A percentile compares a stretch with the other conserved stretches of the same genome.
phyloP scores from a whole-genome alignment of 2,113 vertebrate genomes.

The Bos indicus region DNA sequence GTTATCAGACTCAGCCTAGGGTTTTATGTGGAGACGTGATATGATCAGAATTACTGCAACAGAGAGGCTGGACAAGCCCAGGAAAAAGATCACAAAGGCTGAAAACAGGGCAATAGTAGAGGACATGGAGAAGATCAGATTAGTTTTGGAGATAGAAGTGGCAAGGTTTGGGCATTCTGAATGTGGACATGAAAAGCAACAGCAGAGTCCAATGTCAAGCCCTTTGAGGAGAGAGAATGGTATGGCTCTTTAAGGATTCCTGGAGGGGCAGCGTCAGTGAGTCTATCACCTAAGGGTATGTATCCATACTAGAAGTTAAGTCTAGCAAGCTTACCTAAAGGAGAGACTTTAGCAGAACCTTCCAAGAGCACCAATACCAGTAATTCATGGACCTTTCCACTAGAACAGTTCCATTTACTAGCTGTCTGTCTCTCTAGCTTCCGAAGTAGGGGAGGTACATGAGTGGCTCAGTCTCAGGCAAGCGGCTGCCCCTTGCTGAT shows the following conservation, averaged over 20 bases:
- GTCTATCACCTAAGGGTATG: not conserved
- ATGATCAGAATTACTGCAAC: not conserved
- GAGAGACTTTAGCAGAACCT: not conserved
- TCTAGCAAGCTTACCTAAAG: not conserved
- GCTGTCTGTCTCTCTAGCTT: not conserved
- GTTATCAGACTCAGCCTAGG: not conserved
- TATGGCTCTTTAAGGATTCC: not conserved
- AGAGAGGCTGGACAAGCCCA: not conserved
- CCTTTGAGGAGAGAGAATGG: not conserved
- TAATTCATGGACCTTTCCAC: not conserved
- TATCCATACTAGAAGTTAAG: not conserved
- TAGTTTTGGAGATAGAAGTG: not conserved
- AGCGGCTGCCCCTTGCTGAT: not conserved
- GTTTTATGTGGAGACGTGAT: not conserved
- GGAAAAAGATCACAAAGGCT: not conserved
- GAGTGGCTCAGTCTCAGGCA: not conserved
- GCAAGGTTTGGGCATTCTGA: not conserved
- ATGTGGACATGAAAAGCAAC: not conserved
- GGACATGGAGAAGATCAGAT: not conserved
- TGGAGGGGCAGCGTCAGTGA: not conserved
- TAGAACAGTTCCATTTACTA: not conserved
- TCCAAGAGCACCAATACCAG: not conserved
- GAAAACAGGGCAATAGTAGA: not conserved
- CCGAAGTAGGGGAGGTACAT: not conserved
- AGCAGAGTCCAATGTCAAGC: not conserved